phyloP scores from a whole-genome alignment of 2,888 invertebrate species.

The Heterodera filipjevi region DNA sequence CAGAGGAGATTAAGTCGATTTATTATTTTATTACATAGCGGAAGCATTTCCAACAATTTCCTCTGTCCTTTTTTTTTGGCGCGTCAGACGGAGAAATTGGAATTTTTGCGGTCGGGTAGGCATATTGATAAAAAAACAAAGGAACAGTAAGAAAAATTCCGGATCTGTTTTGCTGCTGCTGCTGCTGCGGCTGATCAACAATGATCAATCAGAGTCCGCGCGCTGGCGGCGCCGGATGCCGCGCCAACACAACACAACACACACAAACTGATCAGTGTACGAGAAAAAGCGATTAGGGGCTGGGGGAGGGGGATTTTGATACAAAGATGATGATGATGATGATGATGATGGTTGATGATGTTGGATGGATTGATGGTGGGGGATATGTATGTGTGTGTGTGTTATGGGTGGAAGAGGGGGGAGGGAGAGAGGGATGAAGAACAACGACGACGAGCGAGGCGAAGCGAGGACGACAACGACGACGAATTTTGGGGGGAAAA shows the following conservation, averaged over 20 bases:
- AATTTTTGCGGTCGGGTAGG: not conserved
- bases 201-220: not conserved
- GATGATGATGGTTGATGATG: too few species aligned
- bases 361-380: not conserved
- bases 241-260: not conserved
- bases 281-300: not conserved
- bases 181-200: not conserved
- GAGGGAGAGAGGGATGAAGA: not conserved
- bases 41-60: too few species aligned
- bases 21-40: too few species aligned
- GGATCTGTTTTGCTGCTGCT: not conserved
- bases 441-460: not conserved
- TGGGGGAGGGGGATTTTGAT: not conserved
- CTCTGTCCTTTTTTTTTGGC: too few species aligned
- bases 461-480: not conserved
- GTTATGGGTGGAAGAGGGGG: not conserved
- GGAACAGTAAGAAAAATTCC: not conserved
- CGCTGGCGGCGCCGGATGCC: too few species aligned
- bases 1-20: too few species aligned
- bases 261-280: not conserved
- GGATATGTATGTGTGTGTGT: not conserved
- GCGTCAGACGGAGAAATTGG: not conserved
- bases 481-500: slow-evolving; percentile 11
- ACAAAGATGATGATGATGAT: too few species aligned
- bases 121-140: not conserved